phyloP scores from a whole-genome alignment of 1,140 invertebrate genomes.

The Brachionus angularis region DNA sequence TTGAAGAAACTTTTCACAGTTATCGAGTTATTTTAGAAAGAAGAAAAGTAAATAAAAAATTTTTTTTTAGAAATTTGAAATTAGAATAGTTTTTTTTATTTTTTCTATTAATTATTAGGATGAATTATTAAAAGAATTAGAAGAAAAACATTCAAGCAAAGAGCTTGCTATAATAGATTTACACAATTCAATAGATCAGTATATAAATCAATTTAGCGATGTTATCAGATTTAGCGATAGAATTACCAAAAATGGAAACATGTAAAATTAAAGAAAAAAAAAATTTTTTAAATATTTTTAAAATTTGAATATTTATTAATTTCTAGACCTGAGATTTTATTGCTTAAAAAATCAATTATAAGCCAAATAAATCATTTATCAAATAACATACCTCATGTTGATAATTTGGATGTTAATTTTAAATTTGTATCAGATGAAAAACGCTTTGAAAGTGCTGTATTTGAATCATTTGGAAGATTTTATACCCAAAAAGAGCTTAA shows the following conservation, averaged over 20 bases:
- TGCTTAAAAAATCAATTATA: conserved; percentile 71
- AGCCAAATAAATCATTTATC: conserved; percentile 72
- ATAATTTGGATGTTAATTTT: conserved; percentile 67
- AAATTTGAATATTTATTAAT: not conserved
- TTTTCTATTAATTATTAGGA: no score
- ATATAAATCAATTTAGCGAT: conserved; percentile 73
- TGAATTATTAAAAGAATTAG: conserved; percentile 69
- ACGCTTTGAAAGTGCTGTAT: conserved; percentile 68
- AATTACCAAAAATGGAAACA: conserved; percentile 73
- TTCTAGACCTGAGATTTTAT: conserved; percentile 75
- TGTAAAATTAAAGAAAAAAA: conserved; percentile 50
- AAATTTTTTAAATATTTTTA: no score
- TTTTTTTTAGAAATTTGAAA: no score
- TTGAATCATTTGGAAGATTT: conserved; percentile 49
- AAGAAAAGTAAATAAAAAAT: no score
- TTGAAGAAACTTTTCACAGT: conserved; percentile 73
- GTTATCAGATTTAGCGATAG: conserved; percentile 75
- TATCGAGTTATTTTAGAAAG: conserved; percentile 77
- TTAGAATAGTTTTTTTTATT: no score
- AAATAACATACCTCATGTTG: conserved; percentile 72
- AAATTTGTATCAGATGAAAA: conserved; percentile 76
- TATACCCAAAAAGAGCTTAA: conserved; percentile 30
- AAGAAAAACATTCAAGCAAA: conserved; percentile 72
- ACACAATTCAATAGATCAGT: conserved; percentile 72
- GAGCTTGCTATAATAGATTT: conserved; percentile 82